Evolutionary conservation across 2,888 invertebrate genomes (phyloP).

Genomic region (Caradrina clavipalpis): DNA sequence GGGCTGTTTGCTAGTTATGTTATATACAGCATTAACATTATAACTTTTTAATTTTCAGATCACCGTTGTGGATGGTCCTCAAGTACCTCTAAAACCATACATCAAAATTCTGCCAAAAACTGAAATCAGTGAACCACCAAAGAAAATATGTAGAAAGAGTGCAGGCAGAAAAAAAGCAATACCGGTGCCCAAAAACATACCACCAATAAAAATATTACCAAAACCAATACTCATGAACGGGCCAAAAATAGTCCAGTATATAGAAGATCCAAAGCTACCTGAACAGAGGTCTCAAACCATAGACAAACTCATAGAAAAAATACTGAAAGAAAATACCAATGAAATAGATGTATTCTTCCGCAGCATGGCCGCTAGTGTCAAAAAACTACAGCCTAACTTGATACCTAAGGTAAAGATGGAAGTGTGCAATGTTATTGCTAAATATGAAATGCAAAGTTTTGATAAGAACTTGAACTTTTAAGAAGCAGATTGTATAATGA

Average conservation of each 20-base stretch:
- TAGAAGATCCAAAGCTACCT: constrained; percentile 80
- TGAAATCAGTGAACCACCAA: constrained; percentile 73
- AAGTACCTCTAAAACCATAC: constrained; percentile 71
- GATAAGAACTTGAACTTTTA: constrained; percentile 75
- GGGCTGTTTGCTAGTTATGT: no score
- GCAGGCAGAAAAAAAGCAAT: constrained; percentile 81
- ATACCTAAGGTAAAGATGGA: constrained; percentile 90
- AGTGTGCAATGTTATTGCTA: constrained; percentile 88
- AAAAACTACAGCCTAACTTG: constrained; percentile 86
- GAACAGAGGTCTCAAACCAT: constrained; percentile 82
- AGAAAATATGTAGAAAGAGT: constrained; percentile 78
- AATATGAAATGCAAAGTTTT: constrained; percentile 89
- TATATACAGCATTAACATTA: neutral
- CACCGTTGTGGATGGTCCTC: constrained; percentile 81
- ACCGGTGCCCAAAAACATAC: constrained; percentile 77
- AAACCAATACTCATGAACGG: constrained; percentile 83
- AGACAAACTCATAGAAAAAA: constrained; percentile 86
- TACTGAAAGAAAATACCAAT: constrained; percentile 86
- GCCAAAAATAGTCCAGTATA: constrained; percentile 81
- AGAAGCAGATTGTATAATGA: neutral
- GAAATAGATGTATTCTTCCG: constrained; percentile 88
- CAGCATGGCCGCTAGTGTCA: constrained; percentile 89
- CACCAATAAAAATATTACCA: constrained; percentile 86
- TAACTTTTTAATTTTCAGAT: constrained; percentile 77
- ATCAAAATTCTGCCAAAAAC: constrained; percentile 76